Conservation (phyloP, 1,140 invertebrate genomes). For the Rhynchophorus ferrugineus region DNA sequence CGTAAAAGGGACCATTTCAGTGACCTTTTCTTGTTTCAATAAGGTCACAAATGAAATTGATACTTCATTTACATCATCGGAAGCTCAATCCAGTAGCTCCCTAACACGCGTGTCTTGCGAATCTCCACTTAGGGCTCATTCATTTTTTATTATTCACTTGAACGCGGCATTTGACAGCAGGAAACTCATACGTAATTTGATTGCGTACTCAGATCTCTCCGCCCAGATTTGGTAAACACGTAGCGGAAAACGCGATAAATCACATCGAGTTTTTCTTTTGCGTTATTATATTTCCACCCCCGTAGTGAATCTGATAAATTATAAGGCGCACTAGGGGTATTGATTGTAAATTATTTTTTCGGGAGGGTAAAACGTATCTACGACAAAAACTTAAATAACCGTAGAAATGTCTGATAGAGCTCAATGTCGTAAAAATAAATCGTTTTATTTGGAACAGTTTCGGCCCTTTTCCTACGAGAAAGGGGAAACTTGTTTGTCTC, state of each 20-base stretch:
- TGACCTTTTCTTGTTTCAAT: too few species aligned
- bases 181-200: conserved; percentile 36
- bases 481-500: conserved; percentile 12
- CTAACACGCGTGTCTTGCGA: too few species aligned
- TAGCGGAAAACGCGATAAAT: conserved; percentile 23
- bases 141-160: too few species aligned
- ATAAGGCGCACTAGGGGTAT: conserved; percentile 23
- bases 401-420: conserved; percentile 21
- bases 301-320: conserved; percentile 27
- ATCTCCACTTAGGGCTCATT: too few species aligned
- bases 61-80: too few species aligned
- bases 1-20: too few species aligned
- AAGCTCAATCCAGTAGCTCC: too few species aligned
- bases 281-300: conserved; percentile 25
- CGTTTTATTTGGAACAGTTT: conserved; percentile 16
- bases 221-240: background rate
- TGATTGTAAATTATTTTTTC: conserved; percentile 32
- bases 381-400: conserved; percentile 30
- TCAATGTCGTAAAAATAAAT: conserved; percentile 27
- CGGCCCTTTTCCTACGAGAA: conserved; percentile 5
- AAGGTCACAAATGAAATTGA: too few species aligned
- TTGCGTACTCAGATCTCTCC: conserved; percentile 22
- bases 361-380: conserved; percentile 19
- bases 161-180: too few species aligned
- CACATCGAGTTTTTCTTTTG: conserved; percentile 27